Conservation (phyloP, 2,113 vertebrate genomes). For the Catharus minimus region DNA sequence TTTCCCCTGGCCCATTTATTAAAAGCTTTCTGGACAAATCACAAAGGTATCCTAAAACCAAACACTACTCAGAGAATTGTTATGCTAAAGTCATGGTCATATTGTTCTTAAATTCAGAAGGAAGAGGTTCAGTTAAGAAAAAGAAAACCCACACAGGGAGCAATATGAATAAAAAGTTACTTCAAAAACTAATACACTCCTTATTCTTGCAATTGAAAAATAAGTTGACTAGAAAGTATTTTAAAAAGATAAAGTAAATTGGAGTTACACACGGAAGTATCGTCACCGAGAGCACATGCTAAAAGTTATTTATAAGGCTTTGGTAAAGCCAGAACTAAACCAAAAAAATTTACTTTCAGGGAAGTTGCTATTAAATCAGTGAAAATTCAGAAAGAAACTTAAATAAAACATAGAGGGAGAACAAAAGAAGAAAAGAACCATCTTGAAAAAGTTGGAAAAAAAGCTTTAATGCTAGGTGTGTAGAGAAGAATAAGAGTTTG, state of each 20-base stretch:
- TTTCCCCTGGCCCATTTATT: conserved; percentile 51
- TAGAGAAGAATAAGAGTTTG: background rate
- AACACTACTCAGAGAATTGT: conserved; percentile 10
- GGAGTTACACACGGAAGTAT: background rate
- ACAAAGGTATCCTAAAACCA: conserved; percentile 40
- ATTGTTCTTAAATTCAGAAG: background rate
- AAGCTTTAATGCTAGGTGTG: background rate
- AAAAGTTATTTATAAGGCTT: background rate
- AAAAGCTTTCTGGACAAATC: conserved; percentile 24
- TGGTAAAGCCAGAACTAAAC: background rate
- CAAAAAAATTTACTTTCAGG: background rate
- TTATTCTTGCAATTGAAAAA: background rate
- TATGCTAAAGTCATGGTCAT: background rate
- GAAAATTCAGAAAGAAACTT: background rate
- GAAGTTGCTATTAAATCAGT: background rate
- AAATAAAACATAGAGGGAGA: background rate
- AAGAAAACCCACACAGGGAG: background rate
- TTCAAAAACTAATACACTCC: background rate
- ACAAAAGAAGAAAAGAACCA: background rate
- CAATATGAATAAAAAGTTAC: background rate
- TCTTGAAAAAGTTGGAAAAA: background rate
- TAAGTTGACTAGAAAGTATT: background rate
- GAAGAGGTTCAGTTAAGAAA: background rate
- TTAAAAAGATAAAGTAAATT: background rate
- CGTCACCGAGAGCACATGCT: background rate